Conservation (phyloP, 1,140 invertebrate genomes). For the Brachionus koreanus region DNA sequence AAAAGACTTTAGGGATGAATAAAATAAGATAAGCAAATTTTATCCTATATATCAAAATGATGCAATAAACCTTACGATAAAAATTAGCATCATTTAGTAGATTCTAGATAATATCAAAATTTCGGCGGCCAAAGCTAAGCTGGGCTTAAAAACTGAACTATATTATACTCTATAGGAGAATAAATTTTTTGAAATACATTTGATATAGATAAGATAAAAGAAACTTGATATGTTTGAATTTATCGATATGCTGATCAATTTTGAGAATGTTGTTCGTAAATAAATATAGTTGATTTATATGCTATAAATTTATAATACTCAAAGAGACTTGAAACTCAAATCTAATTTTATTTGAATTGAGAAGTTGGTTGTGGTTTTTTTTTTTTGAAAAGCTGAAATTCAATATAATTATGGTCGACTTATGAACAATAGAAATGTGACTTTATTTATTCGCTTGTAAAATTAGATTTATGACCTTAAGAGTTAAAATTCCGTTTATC, state of each 20-base stretch:
- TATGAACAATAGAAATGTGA: slow-evolving; percentile 3
- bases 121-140: not conserved
- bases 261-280: not conserved
- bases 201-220: not conserved
- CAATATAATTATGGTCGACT: not conserved
- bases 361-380: not conserved
- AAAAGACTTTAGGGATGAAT: not conserved
- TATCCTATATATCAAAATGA: not conserved
- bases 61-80: not conserved
- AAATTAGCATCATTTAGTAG: not conserved
- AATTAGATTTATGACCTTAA: not conserved
- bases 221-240: slow-evolving; percentile 9
- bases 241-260: not conserved
- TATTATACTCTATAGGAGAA: not conserved
- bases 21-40: not conserved
- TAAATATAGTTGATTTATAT: not conserved
- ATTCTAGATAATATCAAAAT: not conserved
- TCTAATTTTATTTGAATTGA: not conserved
- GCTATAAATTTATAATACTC: not conserved
- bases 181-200: not conserved
- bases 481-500: not conserved
- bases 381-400: not conserved
- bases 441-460: not conserved
- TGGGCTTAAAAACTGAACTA: not conserved
- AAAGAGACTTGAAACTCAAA: not conserved